Evolutionary conservation across 2,888 invertebrate genomes (phyloP).

Genomic region (Cylindroiulus punctatus): DNA sequence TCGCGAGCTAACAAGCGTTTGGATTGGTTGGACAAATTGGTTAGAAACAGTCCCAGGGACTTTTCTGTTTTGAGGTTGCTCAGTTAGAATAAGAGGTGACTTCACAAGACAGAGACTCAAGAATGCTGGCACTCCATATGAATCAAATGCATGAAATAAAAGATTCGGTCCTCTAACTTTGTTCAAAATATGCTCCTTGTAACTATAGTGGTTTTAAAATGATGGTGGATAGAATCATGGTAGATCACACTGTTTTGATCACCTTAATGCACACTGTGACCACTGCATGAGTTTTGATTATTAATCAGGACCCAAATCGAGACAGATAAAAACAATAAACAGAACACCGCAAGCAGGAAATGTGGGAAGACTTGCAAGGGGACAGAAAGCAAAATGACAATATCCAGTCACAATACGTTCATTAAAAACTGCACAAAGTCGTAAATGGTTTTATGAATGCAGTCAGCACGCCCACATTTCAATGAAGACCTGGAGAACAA

Average conservation of each 20-base stretch:
- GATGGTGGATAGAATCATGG: too few relatives aligned
- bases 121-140: too few relatives aligned
- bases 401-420: not conserved
- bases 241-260: too few relatives aligned
- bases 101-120: too few relatives aligned
- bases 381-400: not conserved
- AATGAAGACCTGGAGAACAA: not conserved
- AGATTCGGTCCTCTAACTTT: too few relatives aligned
- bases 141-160: too few relatives aligned
- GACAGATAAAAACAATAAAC: not conserved
- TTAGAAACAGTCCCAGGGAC: not conserved
- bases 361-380: not conserved
- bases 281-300: not conserved
- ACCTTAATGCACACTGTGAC: too few relatives aligned
- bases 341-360: not conserved
- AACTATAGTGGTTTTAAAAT: too few relatives aligned
- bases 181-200: too few relatives aligned
- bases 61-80: too few relatives aligned
- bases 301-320: not conserved
- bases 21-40: not conserved
- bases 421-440: slow-evolving; percentile 32
- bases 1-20: not conserved
- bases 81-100: too few relatives aligned
- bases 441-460: not conserved
- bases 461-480: not conserved